These are phyloP conservation scores for Myotis myotis DNA, from an alignment of 2,797 vertebrate genomes.

Conservation along the genomic window DNA sequence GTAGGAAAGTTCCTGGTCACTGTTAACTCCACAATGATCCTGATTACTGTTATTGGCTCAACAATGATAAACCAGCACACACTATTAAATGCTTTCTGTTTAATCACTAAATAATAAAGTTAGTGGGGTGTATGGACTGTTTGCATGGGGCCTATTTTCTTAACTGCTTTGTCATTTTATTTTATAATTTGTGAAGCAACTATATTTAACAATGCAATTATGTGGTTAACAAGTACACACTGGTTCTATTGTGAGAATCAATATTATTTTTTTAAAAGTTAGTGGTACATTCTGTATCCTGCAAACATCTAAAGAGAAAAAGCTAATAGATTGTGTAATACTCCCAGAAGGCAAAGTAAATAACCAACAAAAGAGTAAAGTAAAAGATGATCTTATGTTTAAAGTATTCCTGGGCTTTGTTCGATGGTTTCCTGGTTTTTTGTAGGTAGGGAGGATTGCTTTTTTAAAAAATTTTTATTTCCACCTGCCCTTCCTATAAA, in stretches of 20 bases:
- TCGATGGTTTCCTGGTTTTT: not conserved
- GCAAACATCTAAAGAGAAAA: constrained; percentile 10
- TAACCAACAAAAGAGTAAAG: constrained; percentile 39
- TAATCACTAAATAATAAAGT: not conserved
- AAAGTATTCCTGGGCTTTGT: constrained; percentile 40
- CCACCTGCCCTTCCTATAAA: not conserved
- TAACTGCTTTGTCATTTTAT: not conserved
- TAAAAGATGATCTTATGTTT: constrained; percentile 58
- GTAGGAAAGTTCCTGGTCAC: not conserved
- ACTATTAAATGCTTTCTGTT: not conserved
- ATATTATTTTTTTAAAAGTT: not conserved
- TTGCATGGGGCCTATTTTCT: not conserved
- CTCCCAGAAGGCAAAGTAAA: constrained; percentile 67
- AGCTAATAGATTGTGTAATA: constrained; percentile 51
- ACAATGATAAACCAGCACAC: not conserved
- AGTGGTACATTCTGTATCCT: not conserved
- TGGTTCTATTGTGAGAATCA: constrained; percentile 9
- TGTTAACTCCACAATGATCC: not conserved
- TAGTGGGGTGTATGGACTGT: not conserved
- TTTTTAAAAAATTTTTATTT: constrained; percentile 30
- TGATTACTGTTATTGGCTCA: not conserved
- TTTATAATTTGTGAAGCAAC: constrained; percentile 11
- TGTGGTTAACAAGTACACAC: not conserved
- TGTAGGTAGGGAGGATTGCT: not conserved
- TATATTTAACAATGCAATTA: not conserved